phyloP scores from a whole-genome alignment of 2,888 invertebrate genomes.

The Eucriotettix oculatus region DNA sequence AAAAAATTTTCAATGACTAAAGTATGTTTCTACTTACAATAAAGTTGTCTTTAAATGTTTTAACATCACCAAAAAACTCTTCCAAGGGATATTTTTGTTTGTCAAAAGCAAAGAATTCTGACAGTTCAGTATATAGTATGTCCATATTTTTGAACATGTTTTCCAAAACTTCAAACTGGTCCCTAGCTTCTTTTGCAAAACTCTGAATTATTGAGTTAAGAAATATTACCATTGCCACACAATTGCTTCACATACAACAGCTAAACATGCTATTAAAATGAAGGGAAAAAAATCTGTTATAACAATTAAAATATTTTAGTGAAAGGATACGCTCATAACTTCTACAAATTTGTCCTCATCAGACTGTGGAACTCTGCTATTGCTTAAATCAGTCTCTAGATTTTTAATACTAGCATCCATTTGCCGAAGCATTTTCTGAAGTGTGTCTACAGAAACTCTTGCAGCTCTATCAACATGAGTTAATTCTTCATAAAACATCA shows the following conservation, averaged over 20 bases:
- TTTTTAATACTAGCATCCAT: slow-evolving; percentile 80
- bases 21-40: slow-evolving; percentile 35
- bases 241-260: background rate
- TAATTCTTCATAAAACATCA: slow-evolving; percentile 73
- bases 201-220: slow-evolving; percentile 23
- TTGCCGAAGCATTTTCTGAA: slow-evolving; percentile 62
- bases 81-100: slow-evolving; percentile 84
- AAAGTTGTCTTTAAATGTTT: slow-evolving; percentile 86
- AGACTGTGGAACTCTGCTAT: slow-evolving; percentile 57
- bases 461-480: slow-evolving; percentile 82
- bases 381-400: slow-evolving; percentile 78
- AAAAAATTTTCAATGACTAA: background rate
- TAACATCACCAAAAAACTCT: slow-evolving; percentile 90
- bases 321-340: slow-evolving; percentile 71
- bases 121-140: slow-evolving; percentile 60
- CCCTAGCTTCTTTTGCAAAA: slow-evolving; percentile 64
- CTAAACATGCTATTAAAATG: background rate
- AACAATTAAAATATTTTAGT: background rate
- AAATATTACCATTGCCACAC: background rate
- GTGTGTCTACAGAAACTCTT: slow-evolving; percentile 63
- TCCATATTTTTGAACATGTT: slow-evolving; percentile 93
- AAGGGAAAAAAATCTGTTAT: background rate
- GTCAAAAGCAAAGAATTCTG: slow-evolving; percentile 86
- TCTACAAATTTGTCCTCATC: slow-evolving; percentile 70
- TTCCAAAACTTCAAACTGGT: slow-evolving; percentile 74